Conservation (phyloP, 2,113 vertebrate genomes). For the Cygnus buccinator region DNA sequence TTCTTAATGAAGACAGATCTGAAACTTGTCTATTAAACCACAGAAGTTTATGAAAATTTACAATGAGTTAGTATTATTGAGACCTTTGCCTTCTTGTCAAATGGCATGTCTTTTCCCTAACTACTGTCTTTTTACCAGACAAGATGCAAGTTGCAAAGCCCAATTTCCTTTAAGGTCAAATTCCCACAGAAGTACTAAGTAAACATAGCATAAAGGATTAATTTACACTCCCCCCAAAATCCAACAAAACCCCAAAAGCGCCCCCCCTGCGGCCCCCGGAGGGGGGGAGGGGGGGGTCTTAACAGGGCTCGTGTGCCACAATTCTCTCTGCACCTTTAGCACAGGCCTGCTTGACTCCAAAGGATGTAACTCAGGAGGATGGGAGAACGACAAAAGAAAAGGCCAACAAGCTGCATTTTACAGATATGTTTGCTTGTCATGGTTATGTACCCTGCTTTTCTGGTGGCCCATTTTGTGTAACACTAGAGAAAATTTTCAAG, state of each 20-base stretch:
- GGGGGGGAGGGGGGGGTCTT: too few species aligned
- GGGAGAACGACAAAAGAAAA: background rate
- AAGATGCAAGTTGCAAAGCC: background rate
- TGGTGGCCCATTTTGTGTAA: background rate
- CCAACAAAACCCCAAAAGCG: background rate
- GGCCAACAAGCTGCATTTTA: background rate
- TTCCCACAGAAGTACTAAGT: background rate
- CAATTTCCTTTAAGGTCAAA: background rate
- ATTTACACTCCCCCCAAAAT: background rate
- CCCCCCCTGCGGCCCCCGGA: too few species aligned
- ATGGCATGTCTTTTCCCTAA: background rate
- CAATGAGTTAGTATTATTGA: background rate
- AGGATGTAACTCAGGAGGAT: background rate
- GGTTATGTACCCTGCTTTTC: accelerated
- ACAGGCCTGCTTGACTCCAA: background rate
- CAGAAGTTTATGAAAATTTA: background rate
- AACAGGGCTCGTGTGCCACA: background rate
- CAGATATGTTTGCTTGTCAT: background rate
- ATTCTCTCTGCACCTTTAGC: background rate
- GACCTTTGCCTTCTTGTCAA: background rate
- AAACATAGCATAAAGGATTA: background rate
- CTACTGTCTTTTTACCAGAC: background rate
- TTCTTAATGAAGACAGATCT: background rate
- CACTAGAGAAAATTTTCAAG: background rate
- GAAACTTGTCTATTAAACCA: background rate